Evolutionary conservation across 2,888 invertebrate species (phyloP).

Genomic region (Lucinisca nassula): DNA sequence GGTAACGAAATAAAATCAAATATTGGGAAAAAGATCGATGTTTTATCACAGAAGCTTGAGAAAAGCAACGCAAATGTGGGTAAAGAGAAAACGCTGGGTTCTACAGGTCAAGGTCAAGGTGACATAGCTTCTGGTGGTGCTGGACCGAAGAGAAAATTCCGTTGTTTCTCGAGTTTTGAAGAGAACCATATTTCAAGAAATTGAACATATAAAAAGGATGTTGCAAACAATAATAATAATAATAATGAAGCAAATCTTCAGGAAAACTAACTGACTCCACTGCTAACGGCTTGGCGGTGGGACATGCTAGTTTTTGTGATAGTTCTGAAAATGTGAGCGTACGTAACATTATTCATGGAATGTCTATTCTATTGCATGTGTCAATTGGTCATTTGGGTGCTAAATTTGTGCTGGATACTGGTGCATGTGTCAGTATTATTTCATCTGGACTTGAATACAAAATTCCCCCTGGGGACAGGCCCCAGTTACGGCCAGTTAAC

Average conservation of each 20-base stretch:
- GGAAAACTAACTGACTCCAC: conserved; percentile 53
- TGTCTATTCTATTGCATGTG: not conserved
- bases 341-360: not conserved
- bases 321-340: not conserved
- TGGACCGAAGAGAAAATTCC: not conserved
- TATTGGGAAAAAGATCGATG: conserved; percentile 22
- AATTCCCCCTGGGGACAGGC: not conserved
- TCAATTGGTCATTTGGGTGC: not conserved
- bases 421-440: not conserved
- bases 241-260: not conserved
- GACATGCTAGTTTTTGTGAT: not conserved
- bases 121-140: not conserved
- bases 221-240: not conserved
- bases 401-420: conserved; percentile 5
- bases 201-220: conserved; percentile 7
- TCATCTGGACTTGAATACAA: not conserved
- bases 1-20: conserved; percentile 22
- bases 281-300: conserved; percentile 51
- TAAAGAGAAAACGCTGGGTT: not conserved
- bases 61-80: not conserved
- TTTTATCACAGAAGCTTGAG: not conserved
- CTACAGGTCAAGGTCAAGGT: not conserved
- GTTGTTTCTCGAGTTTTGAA: conserved; percentile 18
- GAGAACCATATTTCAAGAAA: conserved; percentile 22
- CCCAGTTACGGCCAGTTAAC: not conserved